Percentiles rank a stretch among this genome's conserved stretches.
These are phyloP conservation scores for Phylloscopus whistleri DNA, from an alignment of 2,113 vertebrate species.

Conservation along the genomic window DNA sequence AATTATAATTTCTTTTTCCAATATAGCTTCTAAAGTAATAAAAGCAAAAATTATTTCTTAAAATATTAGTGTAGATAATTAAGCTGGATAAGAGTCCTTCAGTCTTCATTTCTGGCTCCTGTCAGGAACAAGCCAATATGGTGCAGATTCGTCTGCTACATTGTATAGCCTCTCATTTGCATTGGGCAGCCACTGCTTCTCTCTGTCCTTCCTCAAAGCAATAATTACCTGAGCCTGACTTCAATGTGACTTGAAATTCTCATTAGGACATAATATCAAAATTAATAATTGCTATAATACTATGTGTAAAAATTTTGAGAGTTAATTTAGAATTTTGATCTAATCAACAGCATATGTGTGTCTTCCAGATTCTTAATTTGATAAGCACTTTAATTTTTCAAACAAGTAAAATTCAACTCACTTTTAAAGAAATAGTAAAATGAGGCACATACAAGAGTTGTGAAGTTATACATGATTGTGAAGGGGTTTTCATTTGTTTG, in stretches of 20 bases:
- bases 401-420: neutral
- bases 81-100: neutral
- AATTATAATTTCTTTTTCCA: neutral
- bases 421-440: neutral
- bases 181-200: neutral
- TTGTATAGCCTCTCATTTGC: neutral
- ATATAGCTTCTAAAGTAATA: neutral
- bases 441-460: neutral
- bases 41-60: neutral
- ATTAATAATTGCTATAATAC: neutral
- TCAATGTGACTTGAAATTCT: neutral
- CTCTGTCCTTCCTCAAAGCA: neutral
- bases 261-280: neutral
- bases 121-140: neutral
- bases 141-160: neutral
- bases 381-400: neutral
- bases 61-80: neutral
- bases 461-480: neutral
- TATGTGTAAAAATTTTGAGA: neutral
- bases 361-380: neutral
- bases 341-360: neutral
- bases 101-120: neutral
- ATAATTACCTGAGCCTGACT: neutral
- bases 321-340: neutral
- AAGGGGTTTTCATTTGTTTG: neutral